Conservation (phyloP, 1,140 invertebrate genomes). For the Drosophila nebulosa region DNA sequence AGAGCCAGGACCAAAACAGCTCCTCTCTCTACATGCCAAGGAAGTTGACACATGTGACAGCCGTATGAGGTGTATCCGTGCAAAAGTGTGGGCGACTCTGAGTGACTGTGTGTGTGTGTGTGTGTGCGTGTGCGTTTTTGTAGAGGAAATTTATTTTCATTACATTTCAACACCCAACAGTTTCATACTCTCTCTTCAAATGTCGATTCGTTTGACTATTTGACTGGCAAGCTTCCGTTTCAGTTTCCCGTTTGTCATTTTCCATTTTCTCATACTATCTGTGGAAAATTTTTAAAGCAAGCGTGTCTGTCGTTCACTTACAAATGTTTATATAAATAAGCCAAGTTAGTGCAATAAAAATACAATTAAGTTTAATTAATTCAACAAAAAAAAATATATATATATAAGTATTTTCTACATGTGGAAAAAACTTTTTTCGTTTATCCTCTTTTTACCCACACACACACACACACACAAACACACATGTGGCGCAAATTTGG, state of each 20-base stretch:
- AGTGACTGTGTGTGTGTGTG: neutral
- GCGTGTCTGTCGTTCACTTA: slow-evolving; percentile 17
- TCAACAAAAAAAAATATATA: slow-evolving; percentile 29
- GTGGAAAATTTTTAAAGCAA: slow-evolving; percentile 19
- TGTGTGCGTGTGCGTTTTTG: slow-evolving; percentile 7
- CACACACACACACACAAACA: neutral
- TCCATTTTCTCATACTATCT: slow-evolving; percentile 30
- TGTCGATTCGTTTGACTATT: slow-evolving; percentile 52
- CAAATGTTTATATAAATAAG: slow-evolving; percentile 30
- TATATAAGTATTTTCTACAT: slow-evolving; percentile 10
- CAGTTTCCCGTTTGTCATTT: slow-evolving; percentile 28
- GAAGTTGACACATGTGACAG: slow-evolving; percentile 48
- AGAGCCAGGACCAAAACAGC: neutral
- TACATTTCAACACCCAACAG: slow-evolving; percentile 55
- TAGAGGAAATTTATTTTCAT: slow-evolving; percentile 70
- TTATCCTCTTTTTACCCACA: slow-evolving; percentile 11
- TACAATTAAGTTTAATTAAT: slow-evolving; percentile 77
- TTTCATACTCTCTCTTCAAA: slow-evolving; percentile 31
- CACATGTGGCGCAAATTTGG: slow-evolving; percentile 33
- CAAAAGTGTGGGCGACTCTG: neutral
- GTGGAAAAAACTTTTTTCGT: slow-evolving; percentile 21
- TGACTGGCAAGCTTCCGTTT: slow-evolving; percentile 36
- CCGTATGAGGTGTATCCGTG: slow-evolving; percentile 16
- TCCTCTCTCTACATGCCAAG: slow-evolving; percentile 46
- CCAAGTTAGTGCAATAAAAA: slow-evolving; percentile 41